Percentiles rank a stretch among this genome's conserved stretches.
phyloP scores from a whole-genome alignment of 2,113 vertebrate genomes.

The Thermophis baileyi region DNA sequence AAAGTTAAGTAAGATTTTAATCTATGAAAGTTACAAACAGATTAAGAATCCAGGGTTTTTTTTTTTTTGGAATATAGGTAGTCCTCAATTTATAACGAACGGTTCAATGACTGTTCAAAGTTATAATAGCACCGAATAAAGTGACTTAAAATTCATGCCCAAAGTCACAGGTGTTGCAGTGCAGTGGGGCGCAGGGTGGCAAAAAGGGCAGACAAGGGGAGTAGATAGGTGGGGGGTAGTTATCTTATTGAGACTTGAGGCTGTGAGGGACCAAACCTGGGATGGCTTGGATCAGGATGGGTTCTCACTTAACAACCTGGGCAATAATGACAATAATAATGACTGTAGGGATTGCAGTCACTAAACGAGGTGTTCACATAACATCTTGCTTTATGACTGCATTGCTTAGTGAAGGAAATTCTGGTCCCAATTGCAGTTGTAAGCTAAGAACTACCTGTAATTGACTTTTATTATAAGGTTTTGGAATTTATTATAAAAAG shows the following conservation, averaged over 20 bases:
- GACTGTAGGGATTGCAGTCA: neutral
- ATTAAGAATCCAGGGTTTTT: neutral
- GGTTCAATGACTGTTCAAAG: too few species aligned
- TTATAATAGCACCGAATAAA: too few species aligned
- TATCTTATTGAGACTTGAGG: neutral
- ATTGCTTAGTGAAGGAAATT: neutral
- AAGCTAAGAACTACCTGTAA: neutral
- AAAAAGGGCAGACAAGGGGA: neutral
- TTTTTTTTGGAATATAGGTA: neutral
- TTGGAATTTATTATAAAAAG: neutral
- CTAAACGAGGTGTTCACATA: neutral
- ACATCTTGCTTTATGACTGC: neutral
- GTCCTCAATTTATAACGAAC: too few species aligned
- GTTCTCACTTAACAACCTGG: neutral
- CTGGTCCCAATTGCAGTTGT: neutral
- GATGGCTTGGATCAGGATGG: neutral
- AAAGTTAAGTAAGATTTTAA: neutral
- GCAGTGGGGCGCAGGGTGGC: neutral
- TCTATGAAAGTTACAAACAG: neutral
- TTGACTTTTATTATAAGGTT: neutral
- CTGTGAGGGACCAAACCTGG: neutral
- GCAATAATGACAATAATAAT: neutral
- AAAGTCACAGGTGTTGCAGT: too few species aligned
- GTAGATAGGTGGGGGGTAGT: neutral
- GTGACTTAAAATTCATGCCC: too few species aligned